Base-by-base conservation (phyloP, 1,140 invertebrate genomes). In the Stenopsyche tienmushanensis region DNA sequence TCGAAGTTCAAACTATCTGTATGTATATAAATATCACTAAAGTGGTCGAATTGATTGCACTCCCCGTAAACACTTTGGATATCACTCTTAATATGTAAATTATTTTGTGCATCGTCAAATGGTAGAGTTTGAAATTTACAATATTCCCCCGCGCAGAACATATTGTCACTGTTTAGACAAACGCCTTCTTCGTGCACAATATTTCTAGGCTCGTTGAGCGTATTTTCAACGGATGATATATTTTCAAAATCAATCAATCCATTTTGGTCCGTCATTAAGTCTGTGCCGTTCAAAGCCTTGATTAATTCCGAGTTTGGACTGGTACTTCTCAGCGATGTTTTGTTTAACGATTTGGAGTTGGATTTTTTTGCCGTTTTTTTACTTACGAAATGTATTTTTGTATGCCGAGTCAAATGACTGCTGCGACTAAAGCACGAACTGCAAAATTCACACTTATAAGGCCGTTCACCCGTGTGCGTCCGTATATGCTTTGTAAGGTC, bases 371-470 rank as follows among this genome's bases (percentile, higher is more conserved):
- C 49, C 17, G 26, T 44, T 21, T 67, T 70, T 47, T 70, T 70
- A 42, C 26, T 50, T 17, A 60, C 26, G 44, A 70, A 67, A 34
- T 72, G 71, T 29, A 66, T 72, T 39, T 67, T 68, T 45, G 58
- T 67, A 39, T 72, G 71, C 7, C 65, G 49, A 1, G 68, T 67
- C 25, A 68, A 50, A n/a, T 69, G 66, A 53, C 66, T 67, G 34
- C 67, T 66, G 21, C 66, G 53, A 18, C 68, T 67, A 44, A 72
- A 72, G 18, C 66, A 62, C 5, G 70, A 69, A 17, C 41, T 63
- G 62, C 71, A 72, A 50, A 69, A 75, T 39, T 66, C 65, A 72
- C 89, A 90, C 13, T 83, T 80, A 73, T 85, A 90, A 5, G 84
- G 81, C 15, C 78, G 76, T 62, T 83, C 78, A 17, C 83, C 79